Evolutionary conservation across 2,113 vertebrate species (phyloP).

Genomic region (Oreocharis arfaki): DNA sequence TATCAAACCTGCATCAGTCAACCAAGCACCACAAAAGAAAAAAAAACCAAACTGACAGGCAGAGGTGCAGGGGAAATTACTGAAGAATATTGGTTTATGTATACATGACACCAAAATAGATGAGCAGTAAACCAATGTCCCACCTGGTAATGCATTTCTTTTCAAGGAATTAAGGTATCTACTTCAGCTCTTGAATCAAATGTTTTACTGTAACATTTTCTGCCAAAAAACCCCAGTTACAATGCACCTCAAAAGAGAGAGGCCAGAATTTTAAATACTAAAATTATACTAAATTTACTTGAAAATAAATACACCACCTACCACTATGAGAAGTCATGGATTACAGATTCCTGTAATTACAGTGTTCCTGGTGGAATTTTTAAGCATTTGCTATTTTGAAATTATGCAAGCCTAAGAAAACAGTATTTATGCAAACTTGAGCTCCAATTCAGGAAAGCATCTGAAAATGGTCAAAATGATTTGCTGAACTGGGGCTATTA

Average conservation of each 20-base stretch:
- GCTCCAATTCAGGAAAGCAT: conserved; percentile 16
- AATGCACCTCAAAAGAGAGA: background rate
- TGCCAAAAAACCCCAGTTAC: background rate
- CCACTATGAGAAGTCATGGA: background rate
- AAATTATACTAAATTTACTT: background rate
- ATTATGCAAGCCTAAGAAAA: background rate
- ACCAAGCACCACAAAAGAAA: conserved; percentile 4
- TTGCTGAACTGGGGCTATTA: background rate
- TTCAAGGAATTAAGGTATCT: background rate
- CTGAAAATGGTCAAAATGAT: background rate
- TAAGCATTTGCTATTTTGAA: background rate
- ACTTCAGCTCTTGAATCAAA: background rate
- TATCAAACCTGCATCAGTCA: conserved; percentile 12
- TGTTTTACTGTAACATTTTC: background rate
- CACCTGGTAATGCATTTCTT: conserved; percentile 61
- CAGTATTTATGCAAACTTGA: background rate
- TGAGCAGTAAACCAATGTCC: conserved; percentile 35
- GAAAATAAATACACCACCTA: background rate
- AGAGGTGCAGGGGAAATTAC: background rate
- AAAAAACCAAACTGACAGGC: conserved; percentile 1
- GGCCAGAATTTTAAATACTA: background rate
- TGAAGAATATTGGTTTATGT: conserved; percentile 1
- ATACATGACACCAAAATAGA: conserved; percentile 40
- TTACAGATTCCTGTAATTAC: background rate
- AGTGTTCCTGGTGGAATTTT: background rate